phyloP scores from a whole-genome alignment of 2,113 vertebrate species.

The Eidolon helvum region DNA sequence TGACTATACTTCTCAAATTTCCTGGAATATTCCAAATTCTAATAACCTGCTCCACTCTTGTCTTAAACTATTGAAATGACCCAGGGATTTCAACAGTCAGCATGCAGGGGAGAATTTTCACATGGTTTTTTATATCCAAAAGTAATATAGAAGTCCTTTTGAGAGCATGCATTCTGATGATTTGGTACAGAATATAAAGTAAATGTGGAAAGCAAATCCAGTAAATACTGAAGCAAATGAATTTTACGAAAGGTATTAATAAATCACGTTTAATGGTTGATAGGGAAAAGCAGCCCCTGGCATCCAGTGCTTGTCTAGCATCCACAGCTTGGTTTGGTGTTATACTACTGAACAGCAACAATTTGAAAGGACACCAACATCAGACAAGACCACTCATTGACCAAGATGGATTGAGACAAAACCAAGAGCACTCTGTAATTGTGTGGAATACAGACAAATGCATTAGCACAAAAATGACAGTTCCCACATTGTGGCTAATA shows the following conservation, averaged over 20 bases:
- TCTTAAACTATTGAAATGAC: constrained; percentile 27
- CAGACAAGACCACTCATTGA: background rate
- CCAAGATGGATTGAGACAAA: background rate
- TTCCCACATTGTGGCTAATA: background rate
- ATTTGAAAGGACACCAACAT: background rate
- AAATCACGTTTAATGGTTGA: background rate
- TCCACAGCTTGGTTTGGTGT: background rate
- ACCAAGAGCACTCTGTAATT: background rate
- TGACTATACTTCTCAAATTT: constrained; percentile 21
- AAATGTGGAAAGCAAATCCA: background rate
- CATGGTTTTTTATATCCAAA: background rate
- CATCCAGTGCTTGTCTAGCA: background rate
- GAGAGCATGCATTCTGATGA: background rate
- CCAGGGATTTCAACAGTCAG: background rate
- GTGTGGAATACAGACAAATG: background rate
- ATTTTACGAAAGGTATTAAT: background rate
- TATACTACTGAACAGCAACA: background rate
- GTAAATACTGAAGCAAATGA: background rate
- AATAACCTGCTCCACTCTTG: background rate
- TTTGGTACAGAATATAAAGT: background rate
- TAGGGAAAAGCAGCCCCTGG: background rate
- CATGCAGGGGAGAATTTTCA: constrained; percentile 18
- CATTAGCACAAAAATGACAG: background rate
- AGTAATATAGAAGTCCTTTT: background rate
- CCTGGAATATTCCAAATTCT: background rate